A percentile compares a stretch with the other conserved stretches of the same genome.
Evolutionary conservation across 2,797 vertebrate species (phyloP).

Genomic region (Mareca strepera): DNA sequence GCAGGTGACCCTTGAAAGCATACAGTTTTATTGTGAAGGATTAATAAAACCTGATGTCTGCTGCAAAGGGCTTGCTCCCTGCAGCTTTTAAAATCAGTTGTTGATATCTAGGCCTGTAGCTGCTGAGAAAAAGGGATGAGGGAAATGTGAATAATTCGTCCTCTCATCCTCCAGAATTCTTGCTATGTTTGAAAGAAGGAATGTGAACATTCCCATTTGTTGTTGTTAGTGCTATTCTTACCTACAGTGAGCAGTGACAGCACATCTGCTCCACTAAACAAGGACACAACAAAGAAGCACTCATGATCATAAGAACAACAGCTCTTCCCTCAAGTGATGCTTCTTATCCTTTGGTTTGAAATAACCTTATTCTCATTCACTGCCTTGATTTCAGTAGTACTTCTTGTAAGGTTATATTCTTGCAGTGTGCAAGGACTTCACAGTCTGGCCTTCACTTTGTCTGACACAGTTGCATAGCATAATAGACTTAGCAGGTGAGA

Average conservation of each 20-base stretch:
- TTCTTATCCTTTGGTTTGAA: not conserved
- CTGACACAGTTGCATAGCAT: not conserved
- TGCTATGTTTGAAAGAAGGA: not conserved
- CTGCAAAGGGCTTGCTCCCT: not conserved
- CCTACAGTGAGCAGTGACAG: not conserved
- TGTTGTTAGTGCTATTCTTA: not conserved
- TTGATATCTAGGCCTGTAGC: not conserved
- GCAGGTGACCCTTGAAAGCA: not conserved
- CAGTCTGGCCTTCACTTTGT: not conserved
- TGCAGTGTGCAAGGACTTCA: not conserved
- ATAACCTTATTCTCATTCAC: not conserved
- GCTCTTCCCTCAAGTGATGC: not conserved
- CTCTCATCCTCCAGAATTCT: not conserved
- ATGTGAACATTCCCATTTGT: accelerated
- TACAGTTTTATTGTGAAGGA: not conserved
- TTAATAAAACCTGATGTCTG: not conserved
- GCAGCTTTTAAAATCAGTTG: not conserved
- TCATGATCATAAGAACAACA: not conserved
- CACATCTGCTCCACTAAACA: not conserved
- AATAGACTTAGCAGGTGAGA: not conserved
- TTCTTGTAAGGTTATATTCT: not conserved
- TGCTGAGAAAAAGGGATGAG: not conserved
- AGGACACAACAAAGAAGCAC: not conserved
- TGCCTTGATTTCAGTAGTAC: not conserved
- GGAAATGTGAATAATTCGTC: not conserved